Percentiles rank a stretch among this genome's conserved stretches.
These are phyloP conservation scores for Poecilia wingei DNA, from an alignment of 2,797 vertebrate genomes.

Conservation along the genomic window DNA sequence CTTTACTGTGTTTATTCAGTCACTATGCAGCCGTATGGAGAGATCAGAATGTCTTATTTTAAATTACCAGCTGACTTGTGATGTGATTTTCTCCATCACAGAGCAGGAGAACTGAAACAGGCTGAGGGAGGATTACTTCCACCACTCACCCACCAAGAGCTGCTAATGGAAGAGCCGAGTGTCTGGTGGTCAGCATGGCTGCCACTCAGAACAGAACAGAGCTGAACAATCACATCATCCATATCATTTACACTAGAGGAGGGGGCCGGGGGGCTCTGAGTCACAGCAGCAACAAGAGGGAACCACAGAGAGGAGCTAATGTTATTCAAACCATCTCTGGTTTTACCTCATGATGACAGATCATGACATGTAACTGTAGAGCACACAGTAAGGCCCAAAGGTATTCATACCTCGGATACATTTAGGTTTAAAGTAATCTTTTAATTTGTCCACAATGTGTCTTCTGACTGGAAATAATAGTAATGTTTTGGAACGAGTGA, in stretches of 20 bases:
- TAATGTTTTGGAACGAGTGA: background rate
- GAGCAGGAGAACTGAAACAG: constrained; percentile 33
- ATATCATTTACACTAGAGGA: constrained; percentile 13
- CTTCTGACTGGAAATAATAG: background rate
- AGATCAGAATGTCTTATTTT: background rate
- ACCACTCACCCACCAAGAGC: constrained; percentile 64
- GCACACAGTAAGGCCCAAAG: background rate
- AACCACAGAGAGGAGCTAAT: background rate
- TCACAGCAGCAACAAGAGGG: background rate
- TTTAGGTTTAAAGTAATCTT: background rate
- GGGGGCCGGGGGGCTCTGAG: background rate
- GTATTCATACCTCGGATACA: background rate
- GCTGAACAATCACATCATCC: constrained; percentile 12
- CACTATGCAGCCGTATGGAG: background rate
- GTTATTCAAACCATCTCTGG: background rate
- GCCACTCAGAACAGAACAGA: constrained; percentile 8
- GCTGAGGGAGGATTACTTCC: constrained; percentile 73
- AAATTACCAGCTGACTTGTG: constrained; percentile 30
- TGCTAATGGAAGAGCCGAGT: constrained; percentile 60
- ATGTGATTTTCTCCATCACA: constrained; percentile 54
- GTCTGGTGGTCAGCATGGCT: constrained; percentile 2
- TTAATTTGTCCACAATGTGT: background rate
- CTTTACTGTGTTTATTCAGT: background rate
- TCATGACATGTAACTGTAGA: background rate
- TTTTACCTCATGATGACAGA: background rate